A percentile compares a stretch with the other conserved stretches of the same genome.
Evolutionary conservation across 2,113 vertebrate genomes (phyloP).

Genomic region (Argyrosomus japonicus): DNA sequence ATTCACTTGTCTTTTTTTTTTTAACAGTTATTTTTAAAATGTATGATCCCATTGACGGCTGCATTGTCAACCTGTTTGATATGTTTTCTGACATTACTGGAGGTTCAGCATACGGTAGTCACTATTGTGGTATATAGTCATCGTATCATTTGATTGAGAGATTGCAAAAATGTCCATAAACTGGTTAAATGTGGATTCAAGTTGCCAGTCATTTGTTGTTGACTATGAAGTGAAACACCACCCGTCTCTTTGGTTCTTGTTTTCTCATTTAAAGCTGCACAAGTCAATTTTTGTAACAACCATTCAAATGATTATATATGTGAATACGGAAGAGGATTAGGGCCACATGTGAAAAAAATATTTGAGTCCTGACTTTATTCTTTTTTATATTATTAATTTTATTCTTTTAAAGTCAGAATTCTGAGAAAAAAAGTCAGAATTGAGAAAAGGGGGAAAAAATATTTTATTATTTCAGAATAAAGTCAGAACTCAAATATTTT

Average conservation of each 20-base stretch:
- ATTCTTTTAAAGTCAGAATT: too few relatives aligned
- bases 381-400: too few relatives aligned
- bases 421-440: too few relatives aligned
- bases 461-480: too few relatives aligned
- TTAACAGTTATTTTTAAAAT: constrained; percentile 29
- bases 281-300: not conserved
- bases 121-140: constrained; percentile 67
- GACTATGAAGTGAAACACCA: constrained; percentile 1
- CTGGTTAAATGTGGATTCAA: constrained; percentile 61
- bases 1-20: constrained; percentile 6
- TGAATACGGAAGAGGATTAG: too few relatives aligned
- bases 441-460: too few relatives aligned
- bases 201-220: constrained; percentile 58
- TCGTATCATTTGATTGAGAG: constrained; percentile 66
- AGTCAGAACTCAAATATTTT: too few relatives aligned
- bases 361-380: too few relatives aligned
- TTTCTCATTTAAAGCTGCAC: not conserved
- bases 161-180: constrained; percentile 73
- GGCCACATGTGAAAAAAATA: too few relatives aligned
- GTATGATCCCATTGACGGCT: constrained; percentile 40
- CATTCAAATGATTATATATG: not conserved
- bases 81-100: constrained; percentile 48
- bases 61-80: constrained; percentile 53
- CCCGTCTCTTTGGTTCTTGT: not conserved
- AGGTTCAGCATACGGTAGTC: constrained; percentile 43